phyloP scores from a whole-genome alignment of 2,113 vertebrate species.

The Ibidorhyncha struthersii region DNA sequence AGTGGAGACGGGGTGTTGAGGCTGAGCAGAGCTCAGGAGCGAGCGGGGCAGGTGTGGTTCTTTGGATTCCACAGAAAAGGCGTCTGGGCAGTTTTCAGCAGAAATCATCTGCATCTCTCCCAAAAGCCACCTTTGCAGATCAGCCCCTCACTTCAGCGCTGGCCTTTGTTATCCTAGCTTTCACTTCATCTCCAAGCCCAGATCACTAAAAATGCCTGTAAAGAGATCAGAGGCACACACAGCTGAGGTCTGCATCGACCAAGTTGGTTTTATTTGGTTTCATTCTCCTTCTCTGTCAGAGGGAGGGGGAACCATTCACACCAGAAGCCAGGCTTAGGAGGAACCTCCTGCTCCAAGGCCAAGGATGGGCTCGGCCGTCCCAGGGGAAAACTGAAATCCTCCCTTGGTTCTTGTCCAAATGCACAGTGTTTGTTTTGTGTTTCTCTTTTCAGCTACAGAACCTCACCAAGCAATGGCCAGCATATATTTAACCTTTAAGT shows the following conservation, averaged over 20 bases:
- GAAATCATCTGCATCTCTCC: background rate
- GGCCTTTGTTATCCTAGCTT: background rate
- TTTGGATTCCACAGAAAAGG: background rate
- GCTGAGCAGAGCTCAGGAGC: background rate
- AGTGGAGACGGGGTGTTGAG: fast-evolving
- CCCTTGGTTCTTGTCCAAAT: background rate
- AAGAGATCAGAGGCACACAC: too few relatives aligned
- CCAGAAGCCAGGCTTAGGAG: background rate
- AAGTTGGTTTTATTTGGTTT: background rate
- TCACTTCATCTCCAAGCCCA: background rate
- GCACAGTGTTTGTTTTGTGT: background rate
- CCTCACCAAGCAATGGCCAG: background rate
- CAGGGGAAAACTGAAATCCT: background rate
- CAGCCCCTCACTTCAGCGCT: background rate
- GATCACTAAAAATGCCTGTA: background rate
- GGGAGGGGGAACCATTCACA: background rate
- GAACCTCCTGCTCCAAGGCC: too few relatives aligned
- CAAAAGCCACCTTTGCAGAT: background rate
- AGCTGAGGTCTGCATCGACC: background rate
- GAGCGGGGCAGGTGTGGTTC: background rate
- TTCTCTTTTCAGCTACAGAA: background rate
- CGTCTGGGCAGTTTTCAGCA: background rate
- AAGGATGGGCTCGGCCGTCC: background rate
- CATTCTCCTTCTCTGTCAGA: background rate
- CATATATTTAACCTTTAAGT: background rate